These are phyloP conservation scores for Sabatieria punctata DNA, from an alignment of 2,888 invertebrate species.

Conservation along the genomic window DNA sequence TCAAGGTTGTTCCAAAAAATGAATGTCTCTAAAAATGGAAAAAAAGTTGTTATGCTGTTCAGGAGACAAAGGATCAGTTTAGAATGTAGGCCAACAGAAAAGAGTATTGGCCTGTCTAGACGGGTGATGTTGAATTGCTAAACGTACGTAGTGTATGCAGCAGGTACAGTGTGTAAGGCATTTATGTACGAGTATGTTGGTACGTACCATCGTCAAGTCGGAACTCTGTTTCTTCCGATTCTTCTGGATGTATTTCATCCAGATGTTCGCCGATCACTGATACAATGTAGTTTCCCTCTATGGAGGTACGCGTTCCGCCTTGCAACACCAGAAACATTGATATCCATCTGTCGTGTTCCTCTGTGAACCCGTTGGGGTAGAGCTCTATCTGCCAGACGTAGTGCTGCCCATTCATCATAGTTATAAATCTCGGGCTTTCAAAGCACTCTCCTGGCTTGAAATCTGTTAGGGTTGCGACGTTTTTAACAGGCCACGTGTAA, in stretches of 20 bases:
- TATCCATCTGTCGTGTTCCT: neutral
- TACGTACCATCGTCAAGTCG: slow-evolving; percentile 2
- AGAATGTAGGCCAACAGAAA: too few species aligned
- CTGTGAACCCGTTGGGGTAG: slow-evolving; percentile 4
- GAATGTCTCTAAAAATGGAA: too few species aligned
- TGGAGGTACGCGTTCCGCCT: neutral
- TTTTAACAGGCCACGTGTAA: slow-evolving; percentile 2
- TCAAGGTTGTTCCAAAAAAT: too few species aligned
- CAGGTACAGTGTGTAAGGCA: neutral
- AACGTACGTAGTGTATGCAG: too few species aligned
- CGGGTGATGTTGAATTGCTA: too few species aligned
- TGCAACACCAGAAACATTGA: slow-evolving; percentile 4
- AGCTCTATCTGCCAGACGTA: slow-evolving; percentile 5
- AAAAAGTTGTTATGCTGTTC: too few species aligned
- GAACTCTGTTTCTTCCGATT: slow-evolving; percentile 2
- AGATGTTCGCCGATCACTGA: neutral
- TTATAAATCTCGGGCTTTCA: slow-evolving; percentile 1
- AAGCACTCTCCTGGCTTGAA: slow-evolving; percentile 4
- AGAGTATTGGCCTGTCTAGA: too few species aligned
- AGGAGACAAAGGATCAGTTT: too few species aligned
- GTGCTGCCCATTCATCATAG: neutral
- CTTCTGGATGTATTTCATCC: neutral
- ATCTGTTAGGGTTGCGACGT: neutral
- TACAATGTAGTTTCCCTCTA: slow-evolving; percentile 3
- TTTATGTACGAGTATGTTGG: too few species aligned